Evolutionary conservation across 2,797 vertebrate genomes (phyloP).

Genomic region (Rhabdophis nuchalis): DNA sequence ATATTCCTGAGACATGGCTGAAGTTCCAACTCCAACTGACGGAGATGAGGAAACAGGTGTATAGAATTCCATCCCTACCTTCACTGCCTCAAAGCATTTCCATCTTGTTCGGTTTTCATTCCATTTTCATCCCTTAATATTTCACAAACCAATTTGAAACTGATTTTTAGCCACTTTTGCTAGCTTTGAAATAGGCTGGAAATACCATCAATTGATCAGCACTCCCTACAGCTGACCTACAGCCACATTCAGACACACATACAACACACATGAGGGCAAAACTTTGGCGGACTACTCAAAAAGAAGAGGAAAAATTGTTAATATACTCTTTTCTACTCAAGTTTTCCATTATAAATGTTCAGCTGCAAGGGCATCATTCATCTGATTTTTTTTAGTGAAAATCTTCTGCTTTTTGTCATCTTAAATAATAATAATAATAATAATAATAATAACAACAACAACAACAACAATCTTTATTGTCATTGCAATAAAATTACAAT

Average conservation of each 20-base stretch:
- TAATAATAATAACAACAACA: too few relatives aligned
- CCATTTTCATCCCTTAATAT: not conserved
- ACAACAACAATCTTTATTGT: too few relatives aligned
- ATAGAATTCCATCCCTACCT: not conserved
- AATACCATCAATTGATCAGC: not conserved
- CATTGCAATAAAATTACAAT: too few relatives aligned
- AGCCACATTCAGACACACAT: not conserved
- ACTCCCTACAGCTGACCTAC: not conserved
- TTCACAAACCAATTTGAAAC: not conserved
- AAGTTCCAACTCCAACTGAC: not conserved
- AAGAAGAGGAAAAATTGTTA: not conserved
- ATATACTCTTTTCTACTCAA: not conserved
- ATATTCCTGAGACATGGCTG: slow-evolving; percentile 20
- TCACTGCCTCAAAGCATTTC: not conserved
- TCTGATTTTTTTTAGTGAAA: not conserved
- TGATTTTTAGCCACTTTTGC: not conserved
- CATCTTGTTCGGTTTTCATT: not conserved
- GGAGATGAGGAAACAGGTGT: not conserved
- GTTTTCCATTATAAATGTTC: not conserved
- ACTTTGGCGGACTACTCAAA: not conserved
- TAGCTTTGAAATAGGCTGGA: not conserved
- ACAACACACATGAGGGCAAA: not conserved
- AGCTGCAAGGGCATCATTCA: not conserved
- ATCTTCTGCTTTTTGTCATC: not conserved
- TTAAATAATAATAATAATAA: too few relatives aligned